These are phyloP conservation scores for Koerneria pararmatus DNA, from an alignment of 2,888 invertebrate genomes.

Conservation along the genomic window DNA sequence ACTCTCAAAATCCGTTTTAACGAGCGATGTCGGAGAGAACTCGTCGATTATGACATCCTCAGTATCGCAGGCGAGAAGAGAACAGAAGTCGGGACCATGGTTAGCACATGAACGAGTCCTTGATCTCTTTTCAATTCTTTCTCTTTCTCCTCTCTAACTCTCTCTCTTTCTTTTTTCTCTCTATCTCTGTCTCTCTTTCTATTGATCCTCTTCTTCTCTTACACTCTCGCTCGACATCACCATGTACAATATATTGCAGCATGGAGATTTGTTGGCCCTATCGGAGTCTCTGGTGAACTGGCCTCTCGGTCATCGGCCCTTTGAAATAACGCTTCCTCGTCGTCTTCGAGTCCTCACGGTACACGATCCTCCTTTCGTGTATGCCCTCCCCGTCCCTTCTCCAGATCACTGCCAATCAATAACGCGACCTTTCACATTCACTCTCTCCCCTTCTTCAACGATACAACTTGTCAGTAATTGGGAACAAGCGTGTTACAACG, in stretches of 20 bases:
- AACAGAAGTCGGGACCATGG: slow-evolving; percentile 36
- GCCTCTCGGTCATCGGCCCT: slow-evolving; percentile 16
- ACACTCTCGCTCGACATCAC: no score
- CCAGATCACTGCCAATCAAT: slow-evolving; percentile 35
- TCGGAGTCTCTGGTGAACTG: slow-evolving; percentile 5
- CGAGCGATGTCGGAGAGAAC: slow-evolving; percentile 32
- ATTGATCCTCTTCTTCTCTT: neutral
- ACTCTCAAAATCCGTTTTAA: slow-evolving; percentile 34
- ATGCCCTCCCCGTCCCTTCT: slow-evolving; percentile 36
- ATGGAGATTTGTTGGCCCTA: neutral
- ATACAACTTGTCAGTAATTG: no score
- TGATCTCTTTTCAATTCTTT: no score
- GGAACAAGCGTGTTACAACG: no score
- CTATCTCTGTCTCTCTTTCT: neutral
- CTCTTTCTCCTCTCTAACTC: no score
- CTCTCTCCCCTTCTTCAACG: no score
- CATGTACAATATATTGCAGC: neutral
- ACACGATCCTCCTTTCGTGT: slow-evolving; percentile 53
- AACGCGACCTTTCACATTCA: slow-evolving; percentile 32
- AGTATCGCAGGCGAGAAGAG: slow-evolving; percentile 33
- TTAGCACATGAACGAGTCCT: slow-evolving; percentile 13
- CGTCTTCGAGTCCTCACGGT: slow-evolving; percentile 15
- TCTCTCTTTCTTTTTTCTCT: no score
- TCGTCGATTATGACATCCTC: slow-evolving; percentile 39
- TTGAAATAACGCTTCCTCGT: slow-evolving; percentile 21